These are phyloP conservation scores for Drosophila kepulauana DNA, from an alignment of 1,140 invertebrate genomes.

Conservation along the genomic window DNA sequence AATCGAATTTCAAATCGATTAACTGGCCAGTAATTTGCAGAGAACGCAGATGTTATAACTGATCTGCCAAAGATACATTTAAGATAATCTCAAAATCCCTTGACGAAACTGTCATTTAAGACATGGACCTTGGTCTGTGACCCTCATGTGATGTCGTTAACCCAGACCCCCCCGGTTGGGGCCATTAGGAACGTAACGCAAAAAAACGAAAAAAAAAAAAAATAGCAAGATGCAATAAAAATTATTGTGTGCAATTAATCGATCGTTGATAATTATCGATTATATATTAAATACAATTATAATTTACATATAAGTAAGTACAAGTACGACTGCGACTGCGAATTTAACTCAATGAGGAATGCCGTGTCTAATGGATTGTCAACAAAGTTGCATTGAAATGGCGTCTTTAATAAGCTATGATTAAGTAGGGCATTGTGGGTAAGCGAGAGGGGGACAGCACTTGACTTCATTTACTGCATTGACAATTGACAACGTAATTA, in stretches of 20 bases:
- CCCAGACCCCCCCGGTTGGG: conserved; percentile 10
- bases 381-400: conserved; percentile 74
- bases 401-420: conserved; percentile 60
- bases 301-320: conserved; percentile 67
- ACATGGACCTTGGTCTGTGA: background rate
- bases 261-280: conserved; percentile 57
- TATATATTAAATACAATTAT: conserved; percentile 48
- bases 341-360: conserved; percentile 26
- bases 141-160: conserved; percentile 17
- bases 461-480: conserved; percentile 25
- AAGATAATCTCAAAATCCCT: background rate
- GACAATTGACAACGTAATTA: conserved; percentile 29
- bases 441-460: background rate
- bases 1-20: conserved; percentile 79
- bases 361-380: conserved; percentile 30
- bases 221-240: conserved; percentile 28
- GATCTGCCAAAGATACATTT: background rate
- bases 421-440: conserved; percentile 42
- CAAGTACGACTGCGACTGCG: conserved; percentile 27
- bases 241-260: conserved; percentile 44
- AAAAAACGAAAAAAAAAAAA: conserved; percentile 4
- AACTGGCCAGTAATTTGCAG: conserved; percentile 37
- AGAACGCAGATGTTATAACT: background rate
- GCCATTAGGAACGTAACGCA: conserved; percentile 23
- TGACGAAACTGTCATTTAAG: background rate